Percentiles rank a stretch among this genome's conserved stretches.
Conservation (phyloP, 2,113 vertebrate genomes). For the Vicugna pacos region DNA sequence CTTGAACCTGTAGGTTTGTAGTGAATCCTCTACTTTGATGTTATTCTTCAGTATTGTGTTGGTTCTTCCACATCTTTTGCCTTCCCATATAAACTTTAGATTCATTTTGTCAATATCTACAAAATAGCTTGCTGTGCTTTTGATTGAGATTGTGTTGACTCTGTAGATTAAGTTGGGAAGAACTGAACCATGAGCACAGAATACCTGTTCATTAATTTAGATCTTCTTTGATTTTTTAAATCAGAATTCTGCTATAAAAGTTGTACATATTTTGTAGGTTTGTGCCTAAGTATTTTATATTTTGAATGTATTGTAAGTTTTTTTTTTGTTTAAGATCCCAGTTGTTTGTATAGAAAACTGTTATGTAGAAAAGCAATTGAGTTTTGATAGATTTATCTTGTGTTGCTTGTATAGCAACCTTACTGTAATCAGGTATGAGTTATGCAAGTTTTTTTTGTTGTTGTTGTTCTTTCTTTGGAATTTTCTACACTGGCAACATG, state of each 20-base stretch:
- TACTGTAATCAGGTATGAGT: background rate
- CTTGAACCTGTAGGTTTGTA: background rate
- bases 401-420: background rate
- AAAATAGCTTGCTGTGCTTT: background rate
- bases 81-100: background rate
- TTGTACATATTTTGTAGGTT: background rate
- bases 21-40: background rate
- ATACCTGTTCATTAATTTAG: slow-evolving; percentile 11
- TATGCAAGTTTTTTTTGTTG: background rate
- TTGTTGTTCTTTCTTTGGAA: background rate
- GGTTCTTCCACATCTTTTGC: background rate
- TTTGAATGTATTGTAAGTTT: background rate
- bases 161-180: background rate
- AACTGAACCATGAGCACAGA: background rate
- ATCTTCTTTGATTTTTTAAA: slow-evolving; percentile 5
- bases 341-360: background rate
- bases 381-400: background rate
- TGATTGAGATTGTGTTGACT: background rate
- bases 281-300: background rate
- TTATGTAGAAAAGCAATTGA: background rate
- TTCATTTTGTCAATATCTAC: background rate
- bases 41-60: background rate
- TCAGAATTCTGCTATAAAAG: background rate
- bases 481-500: background rate
- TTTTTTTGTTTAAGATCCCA: background rate